Percentiles rank a stretch among this genome's conserved stretches.
These are phyloP conservation scores for Volucella bombylans DNA, from an alignment of 2,888 invertebrate species.

Conservation along the genomic window DNA sequence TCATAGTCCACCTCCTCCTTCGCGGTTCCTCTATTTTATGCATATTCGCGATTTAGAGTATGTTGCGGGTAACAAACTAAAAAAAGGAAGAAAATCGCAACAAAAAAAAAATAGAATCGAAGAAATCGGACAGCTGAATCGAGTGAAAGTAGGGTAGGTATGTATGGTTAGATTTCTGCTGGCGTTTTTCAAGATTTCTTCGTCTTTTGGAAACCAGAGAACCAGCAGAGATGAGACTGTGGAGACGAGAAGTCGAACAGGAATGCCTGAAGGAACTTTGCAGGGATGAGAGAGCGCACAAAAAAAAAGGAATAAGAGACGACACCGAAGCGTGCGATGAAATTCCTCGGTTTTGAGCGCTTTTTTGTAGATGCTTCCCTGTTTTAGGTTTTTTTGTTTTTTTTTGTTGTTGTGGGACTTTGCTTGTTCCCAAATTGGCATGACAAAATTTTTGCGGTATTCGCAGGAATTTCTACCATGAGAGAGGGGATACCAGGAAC, in stretches of 20 bases:
- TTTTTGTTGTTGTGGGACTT: slow-evolving; percentile 27
- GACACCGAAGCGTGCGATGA: slow-evolving; percentile 53
- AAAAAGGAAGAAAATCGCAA: slow-evolving; percentile 1
- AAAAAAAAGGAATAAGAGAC: not conserved
- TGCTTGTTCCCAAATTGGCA: slow-evolving; percentile 62
- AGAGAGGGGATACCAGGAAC: not conserved
- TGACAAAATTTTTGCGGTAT: slow-evolving; percentile 66
- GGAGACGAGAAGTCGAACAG: slow-evolving; percentile 2
- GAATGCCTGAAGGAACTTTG: slow-evolving; percentile 4
- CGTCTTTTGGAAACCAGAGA: slow-evolving; percentile 16
- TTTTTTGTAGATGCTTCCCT: slow-evolving; percentile 13
- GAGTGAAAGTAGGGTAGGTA: slow-evolving; percentile 74
- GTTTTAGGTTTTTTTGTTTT: slow-evolving; percentile 13
- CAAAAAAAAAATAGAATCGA: slow-evolving; percentile 48
- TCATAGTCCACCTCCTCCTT: slow-evolving; percentile 13
- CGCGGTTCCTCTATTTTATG: slow-evolving; percentile 42
- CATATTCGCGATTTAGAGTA: slow-evolving; percentile 53
- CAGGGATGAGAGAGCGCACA: slow-evolving; percentile 4
- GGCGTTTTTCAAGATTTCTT: slow-evolving; percentile 20
- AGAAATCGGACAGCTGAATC: slow-evolving; percentile 73
- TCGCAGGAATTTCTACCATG: slow-evolving; percentile 57
- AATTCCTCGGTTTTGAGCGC: slow-evolving; percentile 29
- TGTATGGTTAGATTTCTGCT: slow-evolving; percentile 60
- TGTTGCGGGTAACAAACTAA: slow-evolving; percentile 23
- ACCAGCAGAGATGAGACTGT: slow-evolving; percentile 1